Evolutionary conservation across 2,797 vertebrate genomes (phyloP).

Genomic region (Falco peregrinus): DNA sequence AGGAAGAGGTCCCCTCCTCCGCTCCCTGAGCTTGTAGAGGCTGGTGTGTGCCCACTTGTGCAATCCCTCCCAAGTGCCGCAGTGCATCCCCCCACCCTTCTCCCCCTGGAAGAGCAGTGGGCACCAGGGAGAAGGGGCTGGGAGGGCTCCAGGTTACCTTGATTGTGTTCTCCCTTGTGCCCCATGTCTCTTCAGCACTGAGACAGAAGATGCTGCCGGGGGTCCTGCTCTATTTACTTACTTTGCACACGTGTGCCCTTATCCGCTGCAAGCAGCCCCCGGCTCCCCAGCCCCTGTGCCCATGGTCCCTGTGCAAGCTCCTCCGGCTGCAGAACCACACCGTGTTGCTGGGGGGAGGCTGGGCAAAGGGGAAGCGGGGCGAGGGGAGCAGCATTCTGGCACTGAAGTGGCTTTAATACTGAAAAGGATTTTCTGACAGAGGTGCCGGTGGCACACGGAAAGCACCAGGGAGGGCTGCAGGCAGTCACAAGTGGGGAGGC

Average conservation of each 20-base stretch:
- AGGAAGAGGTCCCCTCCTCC: neutral
- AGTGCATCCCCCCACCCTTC: fast-evolving
- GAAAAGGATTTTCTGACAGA: neutral
- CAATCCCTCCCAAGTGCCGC: neutral
- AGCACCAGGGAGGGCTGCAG: neutral
- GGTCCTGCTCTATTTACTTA: neutral
- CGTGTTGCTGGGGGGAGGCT: neutral
- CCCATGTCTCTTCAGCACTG: fast-evolving
- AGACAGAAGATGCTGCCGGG: neutral
- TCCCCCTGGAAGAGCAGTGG: neutral
- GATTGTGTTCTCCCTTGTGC: neutral
- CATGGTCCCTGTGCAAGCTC: neutral
- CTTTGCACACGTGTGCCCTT: neutral
- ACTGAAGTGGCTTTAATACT: neutral
- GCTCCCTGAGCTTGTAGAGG: neutral
- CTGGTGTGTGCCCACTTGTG: neutral
- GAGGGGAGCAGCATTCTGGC: neutral
- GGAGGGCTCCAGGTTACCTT: neutral
- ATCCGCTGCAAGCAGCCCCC: neutral
- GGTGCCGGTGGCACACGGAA: neutral
- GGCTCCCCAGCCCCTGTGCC: neutral
- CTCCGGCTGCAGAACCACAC: neutral
- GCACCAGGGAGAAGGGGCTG: neutral
- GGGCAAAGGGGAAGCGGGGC: neutral
- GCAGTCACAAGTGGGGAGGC: neutral